These are phyloP conservation scores for Ivindomyrus marchei DNA, from an alignment of 2,113 vertebrate genomes.

Conservation along the genomic window DNA sequence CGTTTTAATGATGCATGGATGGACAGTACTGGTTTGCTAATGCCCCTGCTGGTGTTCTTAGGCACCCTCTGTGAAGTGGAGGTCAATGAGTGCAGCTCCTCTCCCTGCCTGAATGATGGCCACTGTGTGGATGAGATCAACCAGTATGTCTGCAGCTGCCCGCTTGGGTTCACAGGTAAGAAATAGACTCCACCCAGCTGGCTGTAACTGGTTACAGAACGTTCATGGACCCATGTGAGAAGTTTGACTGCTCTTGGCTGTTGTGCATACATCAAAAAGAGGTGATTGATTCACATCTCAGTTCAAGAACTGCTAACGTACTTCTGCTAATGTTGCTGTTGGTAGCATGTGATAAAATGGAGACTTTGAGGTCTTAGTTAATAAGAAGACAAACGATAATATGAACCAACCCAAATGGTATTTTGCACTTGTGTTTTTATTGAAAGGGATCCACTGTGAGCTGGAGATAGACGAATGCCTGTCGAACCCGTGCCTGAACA, in stretches of 20 bases:
- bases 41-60: conserved; percentile 36
- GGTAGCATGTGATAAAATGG: neutral
- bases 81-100: conserved; percentile 82
- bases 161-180: conserved; percentile 76
- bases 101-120: conserved; percentile 80
- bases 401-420: neutral
- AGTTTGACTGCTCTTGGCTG: neutral
- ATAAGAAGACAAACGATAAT: no score
- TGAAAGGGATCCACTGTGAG: conserved; percentile 71
- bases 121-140: conserved; percentile 76
- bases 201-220: neutral
- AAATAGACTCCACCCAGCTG: neutral
- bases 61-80: conserved; percentile 81
- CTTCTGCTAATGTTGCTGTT: neutral
- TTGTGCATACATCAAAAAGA: neutral
- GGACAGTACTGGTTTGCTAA: neutral
- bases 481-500: conserved; percentile 80
- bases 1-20: neutral
- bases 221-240: neutral
- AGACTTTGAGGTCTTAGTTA: neutral
- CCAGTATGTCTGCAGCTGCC: conserved; percentile 73
- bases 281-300: neutral
- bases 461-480: conserved; percentile 84
- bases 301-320: neutral
- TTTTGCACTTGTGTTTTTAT: neutral